Conservation (phyloP, 2,797 vertebrate genomes). For the Galaxias olidus region DNA sequence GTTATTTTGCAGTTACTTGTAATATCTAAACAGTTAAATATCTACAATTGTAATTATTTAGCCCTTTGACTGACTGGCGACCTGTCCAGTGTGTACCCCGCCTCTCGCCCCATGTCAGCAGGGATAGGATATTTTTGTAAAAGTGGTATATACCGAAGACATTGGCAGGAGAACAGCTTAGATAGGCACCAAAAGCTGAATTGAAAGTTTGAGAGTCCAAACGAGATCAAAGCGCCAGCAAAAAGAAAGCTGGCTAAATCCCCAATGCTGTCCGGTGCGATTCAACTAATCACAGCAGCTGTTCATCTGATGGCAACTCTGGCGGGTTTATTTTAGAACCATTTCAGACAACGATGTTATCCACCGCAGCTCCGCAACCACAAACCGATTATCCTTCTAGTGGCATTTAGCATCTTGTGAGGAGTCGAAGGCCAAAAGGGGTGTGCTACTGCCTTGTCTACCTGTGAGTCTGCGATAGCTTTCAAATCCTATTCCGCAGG, state of each 20-base stretch:
- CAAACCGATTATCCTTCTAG: constrained; percentile 8
- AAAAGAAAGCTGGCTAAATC: constrained; percentile 25
- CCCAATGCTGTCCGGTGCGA: constrained; percentile 7
- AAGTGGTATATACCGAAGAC: not conserved
- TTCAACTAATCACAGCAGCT: constrained; percentile 11
- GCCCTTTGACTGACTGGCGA: no score
- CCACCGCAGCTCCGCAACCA: constrained; percentile 9
- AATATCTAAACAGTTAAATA: no score
- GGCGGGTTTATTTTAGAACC: not conserved
- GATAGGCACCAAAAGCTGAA: constrained; percentile 16
- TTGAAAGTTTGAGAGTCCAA: constrained; percentile 18
- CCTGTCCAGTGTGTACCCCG: no score
- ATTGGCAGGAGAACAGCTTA: not conserved
- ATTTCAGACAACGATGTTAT: constrained; percentile 14
- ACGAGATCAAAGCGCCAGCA: not conserved
- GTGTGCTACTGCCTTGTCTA: not conserved
- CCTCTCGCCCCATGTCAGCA: no score
- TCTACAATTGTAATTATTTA: constrained; percentile 18
- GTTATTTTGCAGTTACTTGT: constrained; percentile 8
- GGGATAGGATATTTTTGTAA: no score
- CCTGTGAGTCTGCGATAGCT: constrained; percentile 10
- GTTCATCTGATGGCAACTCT: constrained; percentile 9
- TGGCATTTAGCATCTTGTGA: constrained; percentile 20
- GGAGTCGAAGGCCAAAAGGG: constrained; percentile 6
- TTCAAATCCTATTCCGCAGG: constrained; percentile 15